A percentile compares a stretch with the other conserved stretches of the same genome.
Evolutionary conservation across 2,797 vertebrate species (phyloP).

Genomic region (Sebastes baramenuke): DNA sequence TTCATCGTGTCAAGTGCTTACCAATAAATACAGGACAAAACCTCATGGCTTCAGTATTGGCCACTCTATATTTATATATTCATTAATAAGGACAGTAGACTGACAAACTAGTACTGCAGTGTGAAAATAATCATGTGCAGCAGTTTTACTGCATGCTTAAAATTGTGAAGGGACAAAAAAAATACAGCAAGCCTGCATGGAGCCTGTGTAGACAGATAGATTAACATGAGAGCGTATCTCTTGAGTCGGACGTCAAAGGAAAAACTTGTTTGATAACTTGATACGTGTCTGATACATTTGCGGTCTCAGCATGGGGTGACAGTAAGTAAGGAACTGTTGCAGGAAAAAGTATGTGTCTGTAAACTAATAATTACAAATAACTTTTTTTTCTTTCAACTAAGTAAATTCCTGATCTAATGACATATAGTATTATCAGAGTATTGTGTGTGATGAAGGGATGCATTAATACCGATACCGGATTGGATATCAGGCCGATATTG

Average conservation of each 20-base stretch:
- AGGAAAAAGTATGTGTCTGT: background rate
- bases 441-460: background rate
- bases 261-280: background rate
- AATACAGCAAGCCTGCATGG: background rate
- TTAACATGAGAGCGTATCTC: background rate
- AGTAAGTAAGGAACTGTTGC: background rate
- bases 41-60: background rate
- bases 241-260: background rate
- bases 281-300: background rate
- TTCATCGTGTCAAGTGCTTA: background rate
- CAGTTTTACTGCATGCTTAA: background rate
- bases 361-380: no score
- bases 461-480: no score
- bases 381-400: background rate
- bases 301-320: accelerated
- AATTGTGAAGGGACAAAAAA: background rate
- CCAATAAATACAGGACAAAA: background rate
- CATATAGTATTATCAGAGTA: background rate
- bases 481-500: no score
- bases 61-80: no score
- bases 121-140: background rate
- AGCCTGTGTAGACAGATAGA: background rate
- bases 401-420: background rate
- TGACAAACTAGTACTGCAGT: background rate
- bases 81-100: background rate